Base-by-base conservation (phyloP, 2,888 invertebrate genomes). In the Andrena chrysosceles region DNA sequence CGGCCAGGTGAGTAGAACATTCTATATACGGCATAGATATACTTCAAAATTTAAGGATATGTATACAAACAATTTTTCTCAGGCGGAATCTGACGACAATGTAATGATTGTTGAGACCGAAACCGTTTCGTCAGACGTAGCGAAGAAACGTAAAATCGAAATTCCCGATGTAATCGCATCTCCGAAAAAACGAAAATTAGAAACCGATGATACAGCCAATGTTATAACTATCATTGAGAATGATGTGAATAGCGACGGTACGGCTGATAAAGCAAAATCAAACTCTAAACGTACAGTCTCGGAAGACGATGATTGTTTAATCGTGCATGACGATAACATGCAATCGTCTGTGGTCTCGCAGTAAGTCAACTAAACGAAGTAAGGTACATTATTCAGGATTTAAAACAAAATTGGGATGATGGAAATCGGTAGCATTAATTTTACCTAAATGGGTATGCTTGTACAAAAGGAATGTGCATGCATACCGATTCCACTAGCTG, bases 121-220 rank as follows among this genome's bases (percentile, higher is more conserved):
- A 59, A 63, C 64, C 35, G 26, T 76, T 29, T 23, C 64, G 67
- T 26, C 84, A 3, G 87, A 89, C 2, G 68, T 81, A 0, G 82
- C 86, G 5, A 93, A 93, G 81, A 94, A 94, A 81, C 92, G 93
- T 66, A 93, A 93, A 85, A 90, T 90, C 13, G 89, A 89, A 26
- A n/a, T 79, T 5, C 64, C 82, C 0, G 52, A 66, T 3, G 84
- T 82, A 5, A 76, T 81, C 20, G 77, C 86, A 0, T 84, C 89
- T 5, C 77, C 64, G 16, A 93, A 93, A 35, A 94, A 91, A 79
- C 88, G 90, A 33, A 91, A 89, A 85, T 4, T 90, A 20, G 89
- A 92, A 29, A 20, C 73, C 29, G 84, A 82, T 42, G 68, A 85
- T 49, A 74, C 67, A 0, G 87, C 91, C 62, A 89, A 90, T 68